Conservation (phyloP, 2,113 vertebrate genomes). For the Agapornis roseicollis region DNA sequence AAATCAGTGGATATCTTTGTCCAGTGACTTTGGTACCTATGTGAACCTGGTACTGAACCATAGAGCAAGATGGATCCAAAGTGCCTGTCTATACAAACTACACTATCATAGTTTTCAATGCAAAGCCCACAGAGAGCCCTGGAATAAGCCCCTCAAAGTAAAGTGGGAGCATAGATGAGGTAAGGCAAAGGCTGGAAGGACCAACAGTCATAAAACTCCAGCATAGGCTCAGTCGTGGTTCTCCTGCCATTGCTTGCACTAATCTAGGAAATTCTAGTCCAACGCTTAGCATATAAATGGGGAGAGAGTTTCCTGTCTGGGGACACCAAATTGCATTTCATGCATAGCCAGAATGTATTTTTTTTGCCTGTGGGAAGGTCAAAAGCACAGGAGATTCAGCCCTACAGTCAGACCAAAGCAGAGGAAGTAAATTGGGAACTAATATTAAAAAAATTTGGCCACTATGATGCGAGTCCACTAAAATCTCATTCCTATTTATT, state of each 20-base stretch:
- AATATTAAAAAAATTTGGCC: background rate
- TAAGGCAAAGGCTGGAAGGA: background rate
- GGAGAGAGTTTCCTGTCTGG: background rate
- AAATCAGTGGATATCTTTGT: background rate
- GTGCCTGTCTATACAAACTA: background rate
- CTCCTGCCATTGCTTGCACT: background rate
- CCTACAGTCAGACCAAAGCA: background rate
- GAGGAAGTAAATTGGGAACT: background rate
- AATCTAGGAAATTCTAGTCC: background rate
- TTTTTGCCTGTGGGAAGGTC: conserved; percentile 15
- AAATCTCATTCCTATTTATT: background rate
- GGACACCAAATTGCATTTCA: background rate
- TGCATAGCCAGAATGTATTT: background rate
- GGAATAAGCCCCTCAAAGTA: background rate
- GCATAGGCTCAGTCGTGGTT: background rate
- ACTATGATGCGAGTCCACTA: background rate
- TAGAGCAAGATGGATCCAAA: background rate
- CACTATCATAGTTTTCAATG: background rate
- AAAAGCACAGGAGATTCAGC: background rate
- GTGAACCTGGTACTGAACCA: background rate
- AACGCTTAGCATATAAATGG: background rate
- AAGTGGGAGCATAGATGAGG: rapidly evolving
- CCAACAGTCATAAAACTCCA: background rate
- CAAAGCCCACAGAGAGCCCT: rapidly evolving
- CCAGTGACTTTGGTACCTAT: rapidly evolving